Evolutionary conservation across 2,888 invertebrate species (phyloP).

Genomic region (Dorcus parallelipipedus): DNA sequence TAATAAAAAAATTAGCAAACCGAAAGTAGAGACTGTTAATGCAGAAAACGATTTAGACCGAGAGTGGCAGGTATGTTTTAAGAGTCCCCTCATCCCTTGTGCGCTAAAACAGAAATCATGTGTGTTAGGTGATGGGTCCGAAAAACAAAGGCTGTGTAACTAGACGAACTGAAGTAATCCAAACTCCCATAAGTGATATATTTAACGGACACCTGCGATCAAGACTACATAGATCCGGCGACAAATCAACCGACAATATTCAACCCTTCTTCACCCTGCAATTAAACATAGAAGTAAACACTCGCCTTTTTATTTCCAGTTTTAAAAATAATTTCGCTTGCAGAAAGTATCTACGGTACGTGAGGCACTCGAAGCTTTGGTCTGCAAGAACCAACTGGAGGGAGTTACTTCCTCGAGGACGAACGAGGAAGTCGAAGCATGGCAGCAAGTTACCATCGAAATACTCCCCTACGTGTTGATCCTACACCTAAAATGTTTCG

Average conservation of each 20-base stretch:
- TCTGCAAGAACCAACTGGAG: slow-evolving; percentile 80
- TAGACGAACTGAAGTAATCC: slow-evolving; percentile 74
- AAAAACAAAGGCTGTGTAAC: slow-evolving; percentile 87
- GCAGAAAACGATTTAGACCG: slow-evolving; percentile 54
- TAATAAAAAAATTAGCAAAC: slow-evolving; percentile 35
- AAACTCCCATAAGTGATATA: slow-evolving; percentile 88
- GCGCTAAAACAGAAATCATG: too few relatives aligned
- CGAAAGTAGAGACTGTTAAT: slow-evolving; percentile 45
- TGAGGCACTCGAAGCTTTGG: slow-evolving; percentile 83
- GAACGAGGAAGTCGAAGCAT: slow-evolving; percentile 80
- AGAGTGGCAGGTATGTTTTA: slow-evolving; percentile 59
- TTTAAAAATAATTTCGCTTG: slow-evolving; percentile 18
- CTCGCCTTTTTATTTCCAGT: too few relatives aligned
- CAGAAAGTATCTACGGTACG: slow-evolving; percentile 80
- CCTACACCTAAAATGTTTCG: slow-evolving; percentile 92
- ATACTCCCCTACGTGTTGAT: slow-evolving; percentile 86
- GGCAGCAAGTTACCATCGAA: slow-evolving; percentile 86
- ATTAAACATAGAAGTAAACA: slow-evolving; percentile 82
- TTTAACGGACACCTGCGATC: slow-evolving; percentile 90
- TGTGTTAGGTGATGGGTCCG: slow-evolving; percentile 72
- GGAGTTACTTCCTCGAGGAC: slow-evolving; percentile 81
- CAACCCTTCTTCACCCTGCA: slow-evolving; percentile 96
- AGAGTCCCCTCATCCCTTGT: neutral
- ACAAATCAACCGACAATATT: slow-evolving; percentile 83
- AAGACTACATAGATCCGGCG: slow-evolving; percentile 70